phyloP scores from a whole-genome alignment of 92 coral and sea anemone species.

The Phenganax subtilis region DNA sequence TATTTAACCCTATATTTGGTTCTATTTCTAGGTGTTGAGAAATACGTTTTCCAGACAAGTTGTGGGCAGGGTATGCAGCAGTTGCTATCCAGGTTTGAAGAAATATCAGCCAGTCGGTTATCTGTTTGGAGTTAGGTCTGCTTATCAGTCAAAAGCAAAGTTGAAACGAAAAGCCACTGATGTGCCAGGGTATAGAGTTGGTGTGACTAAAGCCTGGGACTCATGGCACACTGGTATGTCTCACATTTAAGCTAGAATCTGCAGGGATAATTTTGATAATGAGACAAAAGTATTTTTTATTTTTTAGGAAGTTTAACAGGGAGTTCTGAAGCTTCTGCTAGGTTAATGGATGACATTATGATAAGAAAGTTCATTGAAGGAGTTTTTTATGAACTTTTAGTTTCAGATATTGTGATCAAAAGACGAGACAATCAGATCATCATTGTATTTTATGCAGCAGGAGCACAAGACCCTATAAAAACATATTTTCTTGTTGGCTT shows the following conservation, averaged over 20 bases:
- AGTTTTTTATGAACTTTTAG: conserved; percentile 75
- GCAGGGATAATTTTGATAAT: not conserved
- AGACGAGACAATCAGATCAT: conserved; percentile 80
- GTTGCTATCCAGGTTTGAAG: conserved; percentile 29
- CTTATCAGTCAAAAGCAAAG: conserved; percentile 64
- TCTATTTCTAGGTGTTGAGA: not conserved
- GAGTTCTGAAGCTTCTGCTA: conserved; percentile 84
- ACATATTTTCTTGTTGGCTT: conserved; percentile 83
- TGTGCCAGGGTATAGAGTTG: conserved; percentile 89
- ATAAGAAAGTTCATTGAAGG: conserved; percentile 87
- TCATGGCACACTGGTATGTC: conserved; percentile 88
- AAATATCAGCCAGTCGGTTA: not conserved
- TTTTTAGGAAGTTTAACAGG: conserved; percentile 77
- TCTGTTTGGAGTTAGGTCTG: conserved; percentile 59
- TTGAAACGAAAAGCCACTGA: conserved; percentile 53
- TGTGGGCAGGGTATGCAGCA: not conserved
- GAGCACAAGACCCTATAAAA: conserved; percentile 57
- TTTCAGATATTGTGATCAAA: conserved; percentile 82
- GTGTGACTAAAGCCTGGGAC: conserved; percentile 87
- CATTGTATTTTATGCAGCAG: conserved; percentile 62
- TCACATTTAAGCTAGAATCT: not conserved
- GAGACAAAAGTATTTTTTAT: not conserved
- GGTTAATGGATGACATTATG: conserved; percentile 92
- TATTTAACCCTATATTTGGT: too few relatives aligned
- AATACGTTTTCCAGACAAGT: not conserved